Conservation (phyloP, 2,888 invertebrate genomes). For the Lapara coniferarum region DNA sequence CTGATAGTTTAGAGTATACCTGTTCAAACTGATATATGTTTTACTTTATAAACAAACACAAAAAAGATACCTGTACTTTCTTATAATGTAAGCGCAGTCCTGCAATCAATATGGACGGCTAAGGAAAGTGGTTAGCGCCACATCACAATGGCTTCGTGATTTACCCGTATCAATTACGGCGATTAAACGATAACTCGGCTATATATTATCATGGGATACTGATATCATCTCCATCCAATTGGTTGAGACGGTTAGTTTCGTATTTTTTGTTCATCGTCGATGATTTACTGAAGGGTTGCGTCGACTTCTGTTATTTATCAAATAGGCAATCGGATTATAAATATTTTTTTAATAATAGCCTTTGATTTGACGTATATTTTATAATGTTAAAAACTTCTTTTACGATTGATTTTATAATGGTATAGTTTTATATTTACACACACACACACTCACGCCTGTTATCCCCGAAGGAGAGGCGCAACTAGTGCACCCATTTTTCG, state of each 20-base stretch:
- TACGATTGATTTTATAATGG: no score
- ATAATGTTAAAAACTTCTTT: no score
- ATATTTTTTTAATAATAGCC: conserved; percentile 14
- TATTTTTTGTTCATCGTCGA: conserved; percentile 59
- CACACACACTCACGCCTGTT: no score
- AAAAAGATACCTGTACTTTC: conserved; percentile 1
- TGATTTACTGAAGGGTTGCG: conserved; percentile 66
- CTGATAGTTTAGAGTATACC: background rate
- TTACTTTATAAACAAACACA: background rate
- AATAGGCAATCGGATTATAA: conserved; percentile 29
- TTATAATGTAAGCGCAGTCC: conserved; percentile 6
- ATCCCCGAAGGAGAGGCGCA: no score
- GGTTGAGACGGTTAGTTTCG: conserved; percentile 51
- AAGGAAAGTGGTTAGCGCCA: conserved; percentile 43
- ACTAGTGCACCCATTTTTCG: no score
- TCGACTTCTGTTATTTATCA: conserved; percentile 50
- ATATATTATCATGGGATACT: conserved; percentile 66
- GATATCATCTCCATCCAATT: conserved; percentile 62
- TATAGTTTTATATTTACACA: no score
- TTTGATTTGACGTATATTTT: background rate
- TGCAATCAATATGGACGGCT: conserved; percentile 19
- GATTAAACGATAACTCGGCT: conserved; percentile 69
- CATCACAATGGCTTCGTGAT: conserved; percentile 51
- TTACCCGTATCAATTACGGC: conserved; percentile 76
- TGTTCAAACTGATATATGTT: background rate